Percentiles rank a stretch among this genome's conserved stretches.
Conservation (phyloP, 23 tunicate genomes). For the Oikopleura dioica region DNA sequence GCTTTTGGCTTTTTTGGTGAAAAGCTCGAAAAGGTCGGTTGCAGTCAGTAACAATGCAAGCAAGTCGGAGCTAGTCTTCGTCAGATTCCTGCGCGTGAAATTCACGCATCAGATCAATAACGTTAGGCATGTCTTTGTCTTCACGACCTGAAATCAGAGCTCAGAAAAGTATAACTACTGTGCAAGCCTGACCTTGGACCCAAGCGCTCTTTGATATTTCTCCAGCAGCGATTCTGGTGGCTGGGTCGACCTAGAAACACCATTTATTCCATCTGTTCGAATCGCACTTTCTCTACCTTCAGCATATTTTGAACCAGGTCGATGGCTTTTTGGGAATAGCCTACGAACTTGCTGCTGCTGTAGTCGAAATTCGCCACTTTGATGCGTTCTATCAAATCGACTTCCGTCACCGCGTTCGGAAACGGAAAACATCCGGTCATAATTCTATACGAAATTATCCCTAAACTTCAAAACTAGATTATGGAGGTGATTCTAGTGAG, state of each 20-base stretch:
- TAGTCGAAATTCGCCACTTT: conserved; percentile 1
- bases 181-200: conserved; percentile 15
- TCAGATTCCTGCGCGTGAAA: neutral
- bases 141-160: neutral
- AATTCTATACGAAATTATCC: neutral
- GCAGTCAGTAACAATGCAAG: too few species aligned
- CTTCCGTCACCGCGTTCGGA: neutral
- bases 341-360: neutral
- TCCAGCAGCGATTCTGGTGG: neutral
- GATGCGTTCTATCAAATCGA: neutral
- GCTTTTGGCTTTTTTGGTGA: too few species aligned
- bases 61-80: too few species aligned
- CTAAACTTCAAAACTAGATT: neutral
- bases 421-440: conserved; percentile 8
- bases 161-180: too few species aligned
- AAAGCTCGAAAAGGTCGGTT: too few species aligned
- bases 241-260: neutral
- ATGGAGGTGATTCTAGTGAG: neutral
- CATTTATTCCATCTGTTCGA: too few species aligned
- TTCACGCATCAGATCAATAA: conserved; percentile 10
- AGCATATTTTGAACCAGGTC: neutral
- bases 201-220: conserved; percentile 7
- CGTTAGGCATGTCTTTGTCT: neutral
- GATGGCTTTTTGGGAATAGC: neutral
- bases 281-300: too few species aligned